phyloP scores from a whole-genome alignment of 2,113 vertebrate genomes.

The Cyrtonyx montezumae region DNA sequence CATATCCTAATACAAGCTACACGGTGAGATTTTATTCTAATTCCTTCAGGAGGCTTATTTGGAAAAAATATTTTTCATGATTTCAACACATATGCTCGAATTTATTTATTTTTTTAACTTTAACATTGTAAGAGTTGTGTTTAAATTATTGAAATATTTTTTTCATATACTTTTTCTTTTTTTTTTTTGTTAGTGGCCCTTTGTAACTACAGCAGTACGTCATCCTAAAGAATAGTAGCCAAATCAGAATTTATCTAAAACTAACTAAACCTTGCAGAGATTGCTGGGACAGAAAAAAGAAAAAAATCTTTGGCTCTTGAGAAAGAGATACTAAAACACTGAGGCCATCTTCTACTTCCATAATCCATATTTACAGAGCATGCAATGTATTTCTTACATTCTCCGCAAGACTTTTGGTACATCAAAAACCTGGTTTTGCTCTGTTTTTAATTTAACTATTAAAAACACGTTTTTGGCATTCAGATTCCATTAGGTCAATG shows the following conservation, averaged over 20 bases:
- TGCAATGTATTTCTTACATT: neutral
- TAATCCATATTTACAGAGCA: neutral
- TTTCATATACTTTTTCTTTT: neutral
- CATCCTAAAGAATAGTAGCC: neutral
- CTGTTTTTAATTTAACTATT: neutral
- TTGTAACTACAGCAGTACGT: neutral
- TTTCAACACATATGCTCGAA: neutral
- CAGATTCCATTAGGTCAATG: fast-evolving
- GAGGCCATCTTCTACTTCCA: neutral
- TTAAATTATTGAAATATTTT: neutral
- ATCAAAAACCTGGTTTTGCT: neutral
- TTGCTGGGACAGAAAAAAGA: fast-evolving
- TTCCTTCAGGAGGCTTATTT: neutral
- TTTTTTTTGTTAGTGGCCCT: neutral
- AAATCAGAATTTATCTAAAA: neutral
- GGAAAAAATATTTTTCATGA: neutral
- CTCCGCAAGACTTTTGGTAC: neutral
- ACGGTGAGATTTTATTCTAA: neutral
- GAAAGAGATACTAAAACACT: neutral
- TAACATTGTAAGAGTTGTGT: neutral
- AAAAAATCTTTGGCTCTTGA: neutral
- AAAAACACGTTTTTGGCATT: neutral
- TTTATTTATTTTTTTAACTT: neutral
- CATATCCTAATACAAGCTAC: neutral
- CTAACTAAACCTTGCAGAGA: neutral